Evolutionary conservation across 2,888 invertebrate genomes (phyloP), one percentile per base, ranked within the genome.

Genomic region (Conops quadrifasciatus): DNA sequence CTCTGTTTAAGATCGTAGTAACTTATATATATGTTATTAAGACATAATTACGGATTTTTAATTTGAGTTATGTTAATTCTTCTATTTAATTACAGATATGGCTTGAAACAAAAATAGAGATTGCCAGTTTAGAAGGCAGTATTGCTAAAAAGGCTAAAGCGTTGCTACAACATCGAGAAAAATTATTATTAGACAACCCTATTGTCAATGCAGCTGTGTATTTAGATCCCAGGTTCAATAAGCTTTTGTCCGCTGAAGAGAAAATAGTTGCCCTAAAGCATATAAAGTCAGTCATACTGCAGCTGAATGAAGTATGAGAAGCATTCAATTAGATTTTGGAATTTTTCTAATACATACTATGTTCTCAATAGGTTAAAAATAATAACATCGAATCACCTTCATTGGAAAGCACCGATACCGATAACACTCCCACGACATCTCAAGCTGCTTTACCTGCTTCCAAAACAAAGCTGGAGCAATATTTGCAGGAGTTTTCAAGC

Each of bases 41-140:
- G 3, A n/a, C 49, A 49, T 16, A 15, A 49, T 49, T 49, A 3
- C n/a, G n/a, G n/a, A n/a, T n/a, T n/a, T n/a, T n/a, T n/a, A n/a
- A n/a, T n/a, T n/a, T n/a, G n/a, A n/a, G n/a, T n/a, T n/a, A n/a
- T n/a, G n/a, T n/a, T n/a, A n/a, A n/a, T n/a, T n/a, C n/a, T n/a
- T n/a, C n/a, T 49, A 16, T 49, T 15, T 49, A 3, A 16, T 49
- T 9, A 16, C 49, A 49, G 49, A 49, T 49, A 49, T 49, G 49
- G 49, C 49, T 49, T 49, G 49, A 49, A 49, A 49, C 49, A 3
- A 49, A 49, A 49, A 15, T 49, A 49, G 49, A 49, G 49, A n/a
- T n/a, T n/a, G n/a, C n/a, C n/a, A n/a, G n/a, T n/a, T n/a, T n/a
- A n/a, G n/a, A n/a, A n/a, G n/a, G n/a, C 7, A n/a, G 2, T 49